phyloP scores from a whole-genome alignment of 1,140 invertebrate species.

The Brachystomella parvula region DNA sequence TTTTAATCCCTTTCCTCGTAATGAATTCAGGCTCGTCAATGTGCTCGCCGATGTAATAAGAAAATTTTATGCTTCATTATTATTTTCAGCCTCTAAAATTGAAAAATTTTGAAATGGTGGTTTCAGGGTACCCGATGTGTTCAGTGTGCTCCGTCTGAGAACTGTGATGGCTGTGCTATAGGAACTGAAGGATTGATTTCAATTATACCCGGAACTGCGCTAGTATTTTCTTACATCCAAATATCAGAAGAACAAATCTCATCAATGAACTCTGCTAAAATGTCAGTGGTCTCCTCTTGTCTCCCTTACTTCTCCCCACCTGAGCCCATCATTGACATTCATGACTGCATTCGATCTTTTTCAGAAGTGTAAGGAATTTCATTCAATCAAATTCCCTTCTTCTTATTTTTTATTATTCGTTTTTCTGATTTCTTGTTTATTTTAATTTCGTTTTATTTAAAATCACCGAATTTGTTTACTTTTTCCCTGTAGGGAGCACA shows the following conservation, averaged over 20 bases:
- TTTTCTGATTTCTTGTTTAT: conserved; percentile 9
- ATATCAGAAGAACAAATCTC: conserved; percentile 32
- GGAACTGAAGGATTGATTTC: conserved; percentile 46
- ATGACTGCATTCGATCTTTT: conserved; percentile 61
- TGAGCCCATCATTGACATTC: conserved; percentile 48
- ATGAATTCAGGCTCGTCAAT: conserved; percentile 45
- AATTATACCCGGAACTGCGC: conserved; percentile 51
- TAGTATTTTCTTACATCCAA: conserved; percentile 49
- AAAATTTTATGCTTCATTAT: conserved; percentile 27
- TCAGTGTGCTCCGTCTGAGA: conserved; percentile 52
- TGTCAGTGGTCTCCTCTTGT: conserved; percentile 15
- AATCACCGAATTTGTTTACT: too few relatives aligned
- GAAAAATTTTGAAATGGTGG: conserved; percentile 3
- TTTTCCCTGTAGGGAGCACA: conserved; percentile 59
- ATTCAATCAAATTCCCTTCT: background rate
- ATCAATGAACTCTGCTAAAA: conserved; percentile 27
- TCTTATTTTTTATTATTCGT: background rate
- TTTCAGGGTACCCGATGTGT: conserved; percentile 55
- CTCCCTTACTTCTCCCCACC: background rate
- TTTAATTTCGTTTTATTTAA: too few relatives aligned
- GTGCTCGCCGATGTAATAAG: conserved; percentile 48
- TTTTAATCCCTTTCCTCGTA: conserved; percentile 45
- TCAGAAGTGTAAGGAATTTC: conserved; percentile 51
- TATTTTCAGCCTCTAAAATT: background rate
- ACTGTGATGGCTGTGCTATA: conserved; percentile 57